Evolutionary conservation across 2,113 vertebrate species (phyloP).

Genomic region (Cercocebus atys): DNA sequence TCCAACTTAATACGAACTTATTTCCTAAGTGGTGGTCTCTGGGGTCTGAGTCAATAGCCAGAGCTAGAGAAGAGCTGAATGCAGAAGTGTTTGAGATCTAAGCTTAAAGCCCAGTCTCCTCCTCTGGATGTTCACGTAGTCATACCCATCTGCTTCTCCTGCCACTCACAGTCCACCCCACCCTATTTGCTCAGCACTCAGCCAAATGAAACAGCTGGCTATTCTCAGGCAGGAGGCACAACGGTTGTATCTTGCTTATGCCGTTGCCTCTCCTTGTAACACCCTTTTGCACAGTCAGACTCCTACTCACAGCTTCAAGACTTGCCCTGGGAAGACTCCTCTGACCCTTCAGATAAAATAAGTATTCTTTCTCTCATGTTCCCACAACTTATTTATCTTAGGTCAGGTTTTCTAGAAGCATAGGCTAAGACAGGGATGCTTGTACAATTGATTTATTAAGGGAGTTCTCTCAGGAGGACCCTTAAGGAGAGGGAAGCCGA

Average conservation of each 20-base stretch:
- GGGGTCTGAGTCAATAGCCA: background rate
- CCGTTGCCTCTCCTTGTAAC: background rate
- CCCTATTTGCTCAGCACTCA: background rate
- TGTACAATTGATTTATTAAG: too few relatives aligned
- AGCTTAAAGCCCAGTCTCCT: background rate
- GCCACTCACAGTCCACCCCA: background rate
- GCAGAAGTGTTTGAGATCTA: background rate
- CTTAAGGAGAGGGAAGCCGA: too few relatives aligned
- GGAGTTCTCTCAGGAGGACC: background rate
- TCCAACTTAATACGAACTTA: background rate
- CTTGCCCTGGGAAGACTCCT: background rate
- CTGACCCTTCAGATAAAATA: background rate
- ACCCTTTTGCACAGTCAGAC: background rate
- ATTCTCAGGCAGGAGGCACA: accelerated
- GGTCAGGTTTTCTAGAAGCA: background rate
- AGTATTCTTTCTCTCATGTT: background rate
- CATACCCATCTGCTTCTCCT: background rate
- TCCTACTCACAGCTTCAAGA: background rate
- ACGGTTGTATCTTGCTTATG: too few relatives aligned
- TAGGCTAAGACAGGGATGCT: background rate
- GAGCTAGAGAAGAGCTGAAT: too few relatives aligned
- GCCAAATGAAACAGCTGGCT: background rate
- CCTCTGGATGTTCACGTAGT: background rate
- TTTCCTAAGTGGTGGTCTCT: background rate
- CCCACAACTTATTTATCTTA: background rate